phyloP scores from a whole-genome alignment of 2,797 vertebrate species.

The Phalloptychus januarius region DNA sequence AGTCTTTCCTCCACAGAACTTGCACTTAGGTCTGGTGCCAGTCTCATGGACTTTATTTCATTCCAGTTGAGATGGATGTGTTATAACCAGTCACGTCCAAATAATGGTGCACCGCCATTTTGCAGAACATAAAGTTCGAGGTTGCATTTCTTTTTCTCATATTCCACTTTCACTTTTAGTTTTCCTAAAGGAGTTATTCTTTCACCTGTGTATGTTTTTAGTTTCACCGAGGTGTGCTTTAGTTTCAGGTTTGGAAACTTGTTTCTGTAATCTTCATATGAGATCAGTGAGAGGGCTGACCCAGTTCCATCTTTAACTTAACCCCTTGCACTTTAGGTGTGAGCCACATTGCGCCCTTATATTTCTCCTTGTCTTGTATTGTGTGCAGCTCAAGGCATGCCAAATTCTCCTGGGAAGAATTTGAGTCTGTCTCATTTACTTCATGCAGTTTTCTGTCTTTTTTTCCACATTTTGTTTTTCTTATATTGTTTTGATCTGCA shows the following conservation, averaged over 20 bases:
- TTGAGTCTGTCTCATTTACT: background rate
- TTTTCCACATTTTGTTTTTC: constrained; percentile 1
- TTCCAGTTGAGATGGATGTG: background rate
- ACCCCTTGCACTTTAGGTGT: background rate
- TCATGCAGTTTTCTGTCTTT: background rate
- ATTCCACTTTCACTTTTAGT: background rate
- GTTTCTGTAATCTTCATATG: background rate
- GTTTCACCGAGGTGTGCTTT: background rate
- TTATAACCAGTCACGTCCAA: background rate
- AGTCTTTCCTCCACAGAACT: background rate
- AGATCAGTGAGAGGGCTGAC: constrained; percentile 3
- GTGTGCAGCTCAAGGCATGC: background rate
- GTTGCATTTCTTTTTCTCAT: background rate
- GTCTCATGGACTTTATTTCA: background rate
- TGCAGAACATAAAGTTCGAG: background rate
- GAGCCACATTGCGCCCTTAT: background rate
- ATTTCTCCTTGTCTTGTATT: background rate
- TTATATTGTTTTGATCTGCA: background rate
- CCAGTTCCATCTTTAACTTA: background rate
- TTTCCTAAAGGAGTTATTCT: too few species aligned
- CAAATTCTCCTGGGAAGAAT: background rate
- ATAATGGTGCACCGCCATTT: background rate
- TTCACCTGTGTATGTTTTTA: too few species aligned
- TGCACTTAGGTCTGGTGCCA: background rate
- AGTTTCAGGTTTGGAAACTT: background rate